Evolutionary conservation across 2,797 vertebrate species (phyloP).

Genomic region (Thunnus albacares): DNA sequence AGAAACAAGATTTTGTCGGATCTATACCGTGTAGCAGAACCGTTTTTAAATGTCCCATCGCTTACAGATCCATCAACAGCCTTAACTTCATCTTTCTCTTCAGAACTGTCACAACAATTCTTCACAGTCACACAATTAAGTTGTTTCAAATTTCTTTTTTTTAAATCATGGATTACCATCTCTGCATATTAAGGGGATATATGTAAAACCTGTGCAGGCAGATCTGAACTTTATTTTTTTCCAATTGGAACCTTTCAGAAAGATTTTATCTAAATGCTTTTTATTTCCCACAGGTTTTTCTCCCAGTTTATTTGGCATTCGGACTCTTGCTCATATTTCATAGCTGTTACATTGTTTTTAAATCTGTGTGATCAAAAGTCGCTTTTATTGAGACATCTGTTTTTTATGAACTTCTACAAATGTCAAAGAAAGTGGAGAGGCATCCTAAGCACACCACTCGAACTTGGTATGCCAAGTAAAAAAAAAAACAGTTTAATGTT

Average conservation of each 20-base stretch:
- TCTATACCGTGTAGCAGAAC: no score
- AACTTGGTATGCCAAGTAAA: not conserved
- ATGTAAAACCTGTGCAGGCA: not conserved
- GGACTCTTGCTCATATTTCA: not conserved
- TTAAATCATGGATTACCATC: not conserved
- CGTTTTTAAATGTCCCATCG: not conserved
- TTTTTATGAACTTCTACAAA: not conserved
- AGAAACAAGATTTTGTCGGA: no score
- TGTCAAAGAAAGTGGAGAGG: not conserved
- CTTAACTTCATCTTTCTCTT: not conserved
- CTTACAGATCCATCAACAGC: not conserved
- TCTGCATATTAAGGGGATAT: not conserved
- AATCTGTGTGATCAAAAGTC: not conserved
- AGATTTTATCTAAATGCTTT: not conserved
- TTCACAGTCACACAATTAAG: not conserved
- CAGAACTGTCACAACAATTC: not conserved
- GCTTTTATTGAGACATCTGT: conserved; percentile 6
- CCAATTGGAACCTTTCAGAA: not conserved
- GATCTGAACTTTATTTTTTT: not conserved
- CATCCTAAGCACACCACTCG: not conserved
- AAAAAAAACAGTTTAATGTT: not conserved
- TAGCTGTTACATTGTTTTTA: conserved; percentile 5
- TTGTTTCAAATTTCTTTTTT: not conserved
- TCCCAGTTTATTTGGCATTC: not conserved
- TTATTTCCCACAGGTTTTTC: not conserved